A percentile compares a stretch with the other conserved stretches of the same genome.
Evolutionary conservation across 2,113 vertebrate species (phyloP).

Genomic region (Alaudala cheleensis): DNA sequence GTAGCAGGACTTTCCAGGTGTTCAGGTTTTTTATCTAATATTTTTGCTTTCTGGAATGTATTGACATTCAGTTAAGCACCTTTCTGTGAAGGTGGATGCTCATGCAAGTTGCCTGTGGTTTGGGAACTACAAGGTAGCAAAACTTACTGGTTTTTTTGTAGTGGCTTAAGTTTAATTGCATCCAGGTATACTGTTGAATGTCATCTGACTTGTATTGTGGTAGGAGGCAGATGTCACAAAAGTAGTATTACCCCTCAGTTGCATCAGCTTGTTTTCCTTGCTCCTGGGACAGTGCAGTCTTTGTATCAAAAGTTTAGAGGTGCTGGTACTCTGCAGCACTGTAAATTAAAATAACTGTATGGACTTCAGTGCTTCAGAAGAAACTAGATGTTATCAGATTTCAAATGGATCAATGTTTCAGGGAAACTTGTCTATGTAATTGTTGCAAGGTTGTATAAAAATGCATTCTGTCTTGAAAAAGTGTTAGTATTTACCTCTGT

Average conservation of each 20-base stretch:
- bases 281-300: neutral
- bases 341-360: neutral
- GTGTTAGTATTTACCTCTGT: neutral
- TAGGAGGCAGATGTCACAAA: neutral
- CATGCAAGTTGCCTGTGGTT: neutral
- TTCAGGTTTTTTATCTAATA: neutral
- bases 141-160: neutral
- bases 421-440: neutral
- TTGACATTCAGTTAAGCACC: neutral
- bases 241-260: neutral
- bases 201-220: neutral
- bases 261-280: constrained; percentile 18
- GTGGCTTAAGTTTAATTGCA: neutral
- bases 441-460: neutral
- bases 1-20: neutral
- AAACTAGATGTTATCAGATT: neutral
- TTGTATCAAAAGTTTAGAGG: neutral
- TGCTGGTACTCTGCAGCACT: neutral
- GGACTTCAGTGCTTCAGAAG: neutral
- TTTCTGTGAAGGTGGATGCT: neutral
- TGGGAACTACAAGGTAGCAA: neutral
- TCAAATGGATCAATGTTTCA: neutral
- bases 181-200: neutral
- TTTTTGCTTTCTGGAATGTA: neutral
- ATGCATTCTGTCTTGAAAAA: neutral